A percentile compares a stretch with the other conserved stretches of the same genome.
Conservation (phyloP, 2,113 vertebrate genomes). For the rabbit (Oryctolagus cuniculus) region mOryCun1.1 NC_091445.1:25587001-25587500, state of each 20-base stretch:
- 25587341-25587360: background rate
- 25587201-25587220: background rate
- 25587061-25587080: slow-evolving; percentile 42
- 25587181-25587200: background rate
- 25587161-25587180: background rate
- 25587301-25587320: background rate
- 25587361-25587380: slow-evolving; percentile 34
- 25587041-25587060: background rate
- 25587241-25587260: background rate
- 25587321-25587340: background rate
- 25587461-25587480: slow-evolving; percentile 95
- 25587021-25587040: background rate
- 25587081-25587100: background rate
- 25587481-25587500: slow-evolving; percentile 94
- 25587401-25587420: slow-evolving; percentile 95
- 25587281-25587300: slow-evolving; percentile 15
- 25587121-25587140: slow-evolving; percentile 6
- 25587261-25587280: background rate
- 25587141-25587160: slow-evolving; percentile 24
- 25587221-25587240: slow-evolving; percentile 21
- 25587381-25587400: slow-evolving; percentile 91
- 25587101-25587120: slow-evolving; percentile 33
- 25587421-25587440: slow-evolving; percentile 96
- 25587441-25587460: slow-evolving; percentile 95
- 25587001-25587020: background rate